Evolutionary conservation across 1,140 invertebrate species (phyloP).

Genomic region (Neodiprion pinetum): DNA sequence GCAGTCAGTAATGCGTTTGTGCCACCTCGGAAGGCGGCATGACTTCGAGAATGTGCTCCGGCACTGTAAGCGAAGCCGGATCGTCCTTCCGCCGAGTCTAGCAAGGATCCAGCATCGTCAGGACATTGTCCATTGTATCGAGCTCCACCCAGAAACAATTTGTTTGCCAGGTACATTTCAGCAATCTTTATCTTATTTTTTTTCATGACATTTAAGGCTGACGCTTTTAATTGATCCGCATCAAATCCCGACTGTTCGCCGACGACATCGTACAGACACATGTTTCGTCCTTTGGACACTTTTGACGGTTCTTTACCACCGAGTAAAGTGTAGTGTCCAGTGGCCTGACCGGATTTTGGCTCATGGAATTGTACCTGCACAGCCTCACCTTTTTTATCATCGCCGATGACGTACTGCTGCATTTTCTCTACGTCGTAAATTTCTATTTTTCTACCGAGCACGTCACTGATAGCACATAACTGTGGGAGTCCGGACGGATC

Average conservation of each 20-base stretch:
- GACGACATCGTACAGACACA: background rate
- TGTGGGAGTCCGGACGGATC: conserved; percentile 2
- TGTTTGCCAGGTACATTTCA: background rate
- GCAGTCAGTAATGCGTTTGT: too few relatives aligned
- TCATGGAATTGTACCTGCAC: background rate
- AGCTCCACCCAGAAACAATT: conserved; percentile 12
- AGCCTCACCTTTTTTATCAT: background rate
- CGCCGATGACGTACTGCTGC: conserved; percentile 1
- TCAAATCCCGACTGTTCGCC: too few relatives aligned
- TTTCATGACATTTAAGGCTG: background rate
- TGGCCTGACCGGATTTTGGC: background rate
- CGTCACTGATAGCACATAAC: background rate
- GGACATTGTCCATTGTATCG: background rate
- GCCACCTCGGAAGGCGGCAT: too few relatives aligned
- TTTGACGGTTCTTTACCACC: background rate
- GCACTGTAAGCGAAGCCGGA: too few relatives aligned
- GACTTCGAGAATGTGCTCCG: too few relatives aligned
- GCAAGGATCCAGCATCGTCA: background rate
- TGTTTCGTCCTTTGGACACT: background rate
- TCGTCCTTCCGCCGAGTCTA: too few relatives aligned
- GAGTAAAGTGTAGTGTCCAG: conserved; percentile 8
- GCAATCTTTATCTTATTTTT: background rate
- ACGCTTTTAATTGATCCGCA: too few relatives aligned
- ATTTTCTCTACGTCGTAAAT: background rate
- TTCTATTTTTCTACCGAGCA: background rate